These are phyloP conservation scores for Dendroctonus valens DNA, from an alignment of 1,140 invertebrate genomes.

Conservation along the genomic window DNA sequence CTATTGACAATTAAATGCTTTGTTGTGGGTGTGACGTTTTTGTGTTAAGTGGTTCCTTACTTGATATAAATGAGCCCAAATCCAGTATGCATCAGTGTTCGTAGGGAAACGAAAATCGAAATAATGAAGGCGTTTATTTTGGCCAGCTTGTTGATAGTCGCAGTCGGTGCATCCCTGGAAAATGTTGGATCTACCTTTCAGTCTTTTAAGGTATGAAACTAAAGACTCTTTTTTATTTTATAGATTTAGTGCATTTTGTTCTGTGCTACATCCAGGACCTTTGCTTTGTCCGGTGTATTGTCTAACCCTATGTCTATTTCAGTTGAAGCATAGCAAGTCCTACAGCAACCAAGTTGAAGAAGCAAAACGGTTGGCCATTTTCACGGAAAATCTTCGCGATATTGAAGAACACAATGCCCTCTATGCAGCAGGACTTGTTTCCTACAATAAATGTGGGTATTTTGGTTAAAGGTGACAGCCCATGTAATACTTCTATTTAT, in stretches of 20 bases:
- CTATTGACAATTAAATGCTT: too few species aligned
- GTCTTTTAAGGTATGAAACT: slow-evolving; percentile 14
- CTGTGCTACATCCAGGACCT: too few species aligned
- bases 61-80: too few species aligned
- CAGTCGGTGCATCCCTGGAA: slow-evolving; percentile 14
- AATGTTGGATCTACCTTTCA: slow-evolving; percentile 2
- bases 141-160: slow-evolving; percentile 16
- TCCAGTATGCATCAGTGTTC: too few species aligned
- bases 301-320: slow-evolving; percentile 3
- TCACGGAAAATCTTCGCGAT: slow-evolving; percentile 25
- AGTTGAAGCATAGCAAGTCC: slow-evolving; percentile 53
- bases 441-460: slow-evolving; percentile 21
- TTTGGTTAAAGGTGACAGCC: neutral
- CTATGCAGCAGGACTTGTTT: slow-evolving; percentile 32
- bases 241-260: too few species aligned
- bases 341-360: slow-evolving; percentile 73
- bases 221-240: neutral
- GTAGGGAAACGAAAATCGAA: neutral
- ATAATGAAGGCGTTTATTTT: slow-evolving; percentile 21
- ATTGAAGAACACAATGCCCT: slow-evolving; percentile 36
- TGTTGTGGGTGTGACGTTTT: too few species aligned
- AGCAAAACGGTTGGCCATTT: slow-evolving; percentile 64
- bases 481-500: neutral
- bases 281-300: too few species aligned
- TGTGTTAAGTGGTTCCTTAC: too few species aligned